phyloP scores from a whole-genome alignment of 2,888 invertebrate species.

The Tinea trinotella region DNA sequence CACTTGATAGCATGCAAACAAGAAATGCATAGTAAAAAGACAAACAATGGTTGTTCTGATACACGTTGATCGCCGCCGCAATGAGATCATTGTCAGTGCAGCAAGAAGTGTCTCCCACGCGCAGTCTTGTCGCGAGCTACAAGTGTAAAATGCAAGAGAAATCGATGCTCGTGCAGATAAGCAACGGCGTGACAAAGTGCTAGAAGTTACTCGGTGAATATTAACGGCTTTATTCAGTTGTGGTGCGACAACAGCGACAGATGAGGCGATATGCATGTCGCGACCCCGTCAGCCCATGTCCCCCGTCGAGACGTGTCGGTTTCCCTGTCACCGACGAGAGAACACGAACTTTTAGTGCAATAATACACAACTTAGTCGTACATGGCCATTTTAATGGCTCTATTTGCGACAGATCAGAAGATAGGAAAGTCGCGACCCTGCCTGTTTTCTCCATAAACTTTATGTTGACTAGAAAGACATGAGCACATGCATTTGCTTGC shows the following conservation, averaged over 20 bases:
- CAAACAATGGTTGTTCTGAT: background rate
- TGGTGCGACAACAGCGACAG: slow-evolving; percentile 29
- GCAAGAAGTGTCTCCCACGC: slow-evolving; percentile 16
- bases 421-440: slow-evolving; percentile 1
- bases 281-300: slow-evolving; percentile 25
- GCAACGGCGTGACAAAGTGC: slow-evolving; percentile 35
- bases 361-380: slow-evolving; percentile 2
- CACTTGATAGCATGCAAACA: too few relatives aligned
- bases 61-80: slow-evolving; percentile 13
- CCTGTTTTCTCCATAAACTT: slow-evolving; percentile 4
- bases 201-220: slow-evolving; percentile 35
- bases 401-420: slow-evolving; percentile 13
- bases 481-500: background rate
- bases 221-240: slow-evolving; percentile 38
- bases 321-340: slow-evolving; percentile 5
- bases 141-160: slow-evolving; percentile 25
- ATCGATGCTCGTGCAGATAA: slow-evolving; percentile 33
- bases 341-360: slow-evolving; percentile 5
- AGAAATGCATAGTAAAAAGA: background rate
- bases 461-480: background rate
- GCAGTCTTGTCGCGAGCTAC: slow-evolving; percentile 6
- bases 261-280: slow-evolving; percentile 31
- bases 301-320: slow-evolving; percentile 7
- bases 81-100: slow-evolving; percentile 9
- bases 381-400: slow-evolving; percentile 11